Evolutionary conservation across 1,140 invertebrate genomes (phyloP).

Genomic region (Himalopsyche phryganea): DNA sequence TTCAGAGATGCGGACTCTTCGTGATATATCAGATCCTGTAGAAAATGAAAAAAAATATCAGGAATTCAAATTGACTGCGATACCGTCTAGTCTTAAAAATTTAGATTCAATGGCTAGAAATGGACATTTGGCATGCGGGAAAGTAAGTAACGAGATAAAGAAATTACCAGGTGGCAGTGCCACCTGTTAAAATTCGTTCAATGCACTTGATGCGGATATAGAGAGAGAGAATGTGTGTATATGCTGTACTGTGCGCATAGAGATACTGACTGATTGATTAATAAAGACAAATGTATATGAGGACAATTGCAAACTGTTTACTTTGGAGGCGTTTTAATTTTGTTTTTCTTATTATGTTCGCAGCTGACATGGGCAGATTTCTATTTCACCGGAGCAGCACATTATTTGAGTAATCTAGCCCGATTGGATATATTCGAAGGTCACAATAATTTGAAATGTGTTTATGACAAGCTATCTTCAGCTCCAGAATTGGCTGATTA

Average conservation of each 20-base stretch:
- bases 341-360: no score
- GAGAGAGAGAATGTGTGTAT: no score
- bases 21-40: constrained; percentile 18
- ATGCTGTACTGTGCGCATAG: no score
- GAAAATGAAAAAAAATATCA: constrained; percentile 21
- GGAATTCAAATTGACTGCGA: constrained; percentile 14
- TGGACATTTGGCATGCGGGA: constrained; percentile 41
- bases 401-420: constrained; percentile 26
- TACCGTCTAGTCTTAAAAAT: constrained; percentile 42
- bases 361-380: constrained; percentile 38
- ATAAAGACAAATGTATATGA: no score
- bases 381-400: constrained; percentile 31
- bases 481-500: constrained; percentile 41
- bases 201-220: no score
- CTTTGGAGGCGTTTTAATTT: no score
- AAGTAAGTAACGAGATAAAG: no score
- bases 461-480: constrained; percentile 37
- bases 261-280: no score
- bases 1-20: constrained; percentile 23
- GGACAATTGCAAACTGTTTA: no score
- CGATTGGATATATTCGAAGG: constrained; percentile 25
- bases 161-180: no score
- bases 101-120: constrained; percentile 42
- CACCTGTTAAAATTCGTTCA: no score
- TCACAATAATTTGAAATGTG: constrained; percentile 35